Conservation (phyloP, 2,888 invertebrate species). For the Apodemia mormo region DNA sequence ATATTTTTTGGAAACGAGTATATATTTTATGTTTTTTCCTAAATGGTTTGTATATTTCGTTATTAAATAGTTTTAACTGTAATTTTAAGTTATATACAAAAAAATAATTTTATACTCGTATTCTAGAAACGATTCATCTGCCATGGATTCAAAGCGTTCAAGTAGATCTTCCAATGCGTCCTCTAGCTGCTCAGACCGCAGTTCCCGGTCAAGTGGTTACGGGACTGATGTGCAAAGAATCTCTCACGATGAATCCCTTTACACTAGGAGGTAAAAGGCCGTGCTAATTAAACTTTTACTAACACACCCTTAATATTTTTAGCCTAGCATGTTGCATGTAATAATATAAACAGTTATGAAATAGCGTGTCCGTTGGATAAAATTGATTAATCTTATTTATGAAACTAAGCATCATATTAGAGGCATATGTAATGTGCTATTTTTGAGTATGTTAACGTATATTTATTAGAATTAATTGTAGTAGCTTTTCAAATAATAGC, state of each 20-base stretch:
- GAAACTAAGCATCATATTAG: neutral
- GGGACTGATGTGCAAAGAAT: slow-evolving; percentile 63
- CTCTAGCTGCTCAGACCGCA: slow-evolving; percentile 69
- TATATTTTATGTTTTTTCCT: neutral
- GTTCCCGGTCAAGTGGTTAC: slow-evolving; percentile 74
- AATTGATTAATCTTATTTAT: neutral
- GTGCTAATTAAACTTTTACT: slow-evolving; percentile 12
- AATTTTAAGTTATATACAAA: neutral
- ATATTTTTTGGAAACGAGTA: slow-evolving; percentile 14
- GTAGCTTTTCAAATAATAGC: too few species aligned
- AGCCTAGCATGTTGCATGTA: slow-evolving; percentile 15
- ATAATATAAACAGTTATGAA: neutral
- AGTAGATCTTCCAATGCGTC: slow-evolving; percentile 74
- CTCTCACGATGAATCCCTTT: slow-evolving; percentile 61
- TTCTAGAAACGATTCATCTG: slow-evolving; percentile 33
- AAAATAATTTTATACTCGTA: slow-evolving; percentile 13
- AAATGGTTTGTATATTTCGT: neutral
- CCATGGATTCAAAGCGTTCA: slow-evolving; percentile 62
- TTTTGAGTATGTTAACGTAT: neutral
- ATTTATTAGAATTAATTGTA: too few species aligned
- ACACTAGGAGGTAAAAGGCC: slow-evolving; percentile 61
- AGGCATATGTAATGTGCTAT: neutral
- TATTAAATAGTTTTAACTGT: neutral
- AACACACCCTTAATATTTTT: slow-evolving; percentile 1
- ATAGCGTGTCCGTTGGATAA: neutral